phyloP scores from a whole-genome alignment of 2,888 invertebrate species.

The Sarcophaga carnaria region DNA sequence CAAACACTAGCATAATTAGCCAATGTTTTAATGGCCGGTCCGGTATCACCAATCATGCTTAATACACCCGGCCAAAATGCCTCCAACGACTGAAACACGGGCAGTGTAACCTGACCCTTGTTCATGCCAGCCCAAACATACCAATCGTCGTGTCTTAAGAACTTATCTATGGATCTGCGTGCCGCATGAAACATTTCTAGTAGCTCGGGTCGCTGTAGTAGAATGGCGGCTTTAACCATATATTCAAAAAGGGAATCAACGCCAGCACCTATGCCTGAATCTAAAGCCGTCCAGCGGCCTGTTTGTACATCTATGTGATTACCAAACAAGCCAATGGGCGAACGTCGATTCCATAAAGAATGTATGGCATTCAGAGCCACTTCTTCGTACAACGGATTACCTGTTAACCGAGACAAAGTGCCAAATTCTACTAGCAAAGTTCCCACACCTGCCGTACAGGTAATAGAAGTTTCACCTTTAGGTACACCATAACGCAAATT shows the following conservation, averaged over 20 bases:
- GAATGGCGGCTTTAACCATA: constrained; percentile 96
- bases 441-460: constrained; percentile 98
- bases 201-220: constrained; percentile 94
- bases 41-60: constrained; percentile 92
- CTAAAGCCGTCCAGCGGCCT: constrained; percentile 98
- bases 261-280: constrained; percentile 98
- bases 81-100: constrained; percentile 99
- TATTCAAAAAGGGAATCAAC: constrained; percentile 99
- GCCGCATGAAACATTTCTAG: constrained; percentile 95
- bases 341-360: constrained; percentile 92
- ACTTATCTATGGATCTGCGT: constrained; percentile 89
- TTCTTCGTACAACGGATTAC: constrained; percentile 97
- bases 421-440: constrained; percentile 99
- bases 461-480: constrained; percentile 95
- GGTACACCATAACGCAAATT: constrained; percentile 96
- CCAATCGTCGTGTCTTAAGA: constrained; percentile 97
- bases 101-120: constrained; percentile 95
- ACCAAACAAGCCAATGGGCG: constrained; percentile 94
- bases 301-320: constrained; percentile 98
- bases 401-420: constrained; percentile 94
- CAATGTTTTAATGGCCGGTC: constrained; percentile 94
- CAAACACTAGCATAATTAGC: constrained; percentile 98
- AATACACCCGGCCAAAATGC: constrained; percentile 99
- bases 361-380: constrained; percentile 95
- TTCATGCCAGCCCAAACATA: constrained; percentile 99